phyloP scores from a whole-genome alignment of 2,113 vertebrate genomes.

The Halichoerus grypus region DNA sequence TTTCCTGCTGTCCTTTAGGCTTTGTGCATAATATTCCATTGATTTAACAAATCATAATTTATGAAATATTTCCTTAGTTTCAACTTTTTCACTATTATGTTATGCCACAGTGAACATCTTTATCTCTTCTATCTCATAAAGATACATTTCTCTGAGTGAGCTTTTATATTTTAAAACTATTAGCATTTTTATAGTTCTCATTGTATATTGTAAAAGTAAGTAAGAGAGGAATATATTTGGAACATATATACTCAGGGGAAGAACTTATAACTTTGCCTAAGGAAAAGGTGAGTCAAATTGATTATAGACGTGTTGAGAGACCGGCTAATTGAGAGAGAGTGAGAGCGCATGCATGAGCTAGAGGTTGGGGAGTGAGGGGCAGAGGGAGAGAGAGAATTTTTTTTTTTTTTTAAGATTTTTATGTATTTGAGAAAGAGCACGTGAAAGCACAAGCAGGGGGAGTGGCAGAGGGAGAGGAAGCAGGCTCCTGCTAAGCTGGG shows the following conservation, averaged over 20 bases:
- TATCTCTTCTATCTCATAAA: neutral
- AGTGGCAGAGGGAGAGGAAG: neutral
- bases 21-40: neutral
- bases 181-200: neutral
- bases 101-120: slow-evolving; percentile 36
- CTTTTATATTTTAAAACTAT: slow-evolving; percentile 13
- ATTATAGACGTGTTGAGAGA: neutral
- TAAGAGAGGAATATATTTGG: neutral
- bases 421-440: neutral
- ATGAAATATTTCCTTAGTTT: neutral
- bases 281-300: neutral
- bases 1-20: slow-evolving; percentile 16
- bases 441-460: neutral
- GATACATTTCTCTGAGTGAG: neutral
- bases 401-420: neutral
- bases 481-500: neutral
- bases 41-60: slow-evolving; percentile 11
- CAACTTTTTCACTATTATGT: neutral
- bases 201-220: neutral
- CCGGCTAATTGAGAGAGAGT: neutral
- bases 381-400: neutral
- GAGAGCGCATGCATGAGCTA: neutral
- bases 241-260: neutral
- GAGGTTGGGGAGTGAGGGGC: neutral
- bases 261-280: neutral